phyloP scores from a whole-genome alignment of 2,797 vertebrate genomes.

The Pipistrellus kuhlii region DNA sequence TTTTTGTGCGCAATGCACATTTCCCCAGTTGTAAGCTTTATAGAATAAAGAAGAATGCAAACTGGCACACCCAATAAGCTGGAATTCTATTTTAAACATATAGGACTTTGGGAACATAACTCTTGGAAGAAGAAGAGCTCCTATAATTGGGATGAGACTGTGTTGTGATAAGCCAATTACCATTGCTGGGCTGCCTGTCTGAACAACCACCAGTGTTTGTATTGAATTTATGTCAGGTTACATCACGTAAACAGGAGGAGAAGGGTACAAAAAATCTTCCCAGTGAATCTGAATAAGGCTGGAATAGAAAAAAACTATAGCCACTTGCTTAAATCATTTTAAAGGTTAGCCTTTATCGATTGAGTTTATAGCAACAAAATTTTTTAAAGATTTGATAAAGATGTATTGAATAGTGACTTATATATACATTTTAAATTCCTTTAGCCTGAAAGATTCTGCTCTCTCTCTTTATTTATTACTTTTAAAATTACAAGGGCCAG shows the following conservation, averaged over 20 bases:
- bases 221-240: constrained; percentile 80
- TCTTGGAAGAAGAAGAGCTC: constrained; percentile 58
- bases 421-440: constrained; percentile 19
- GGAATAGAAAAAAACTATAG: constrained; percentile 63
- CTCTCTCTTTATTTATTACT: constrained; percentile 31
- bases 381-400: constrained; percentile 41
- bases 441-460: constrained; percentile 1
- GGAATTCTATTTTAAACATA: constrained; percentile 67
- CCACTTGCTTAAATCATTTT: constrained; percentile 72
- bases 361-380: constrained; percentile 59
- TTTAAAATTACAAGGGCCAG: constrained; percentile 60
- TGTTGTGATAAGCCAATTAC: constrained; percentile 73
- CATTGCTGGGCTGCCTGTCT: constrained; percentile 54
- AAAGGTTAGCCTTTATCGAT: constrained; percentile 66
- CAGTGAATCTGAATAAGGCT: constrained; percentile 72
- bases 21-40: constrained; percentile 47
- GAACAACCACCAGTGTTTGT: constrained; percentile 71
- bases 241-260: constrained; percentile 66
- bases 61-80: constrained; percentile 42
- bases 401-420: constrained; percentile 33
- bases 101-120: constrained; percentile 66
- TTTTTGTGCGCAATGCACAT: constrained; percentile 14
- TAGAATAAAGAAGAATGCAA: constrained; percentile 62
- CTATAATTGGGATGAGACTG: constrained; percentile 52
- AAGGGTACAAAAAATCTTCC: constrained; percentile 53